These are phyloP conservation scores for Ricordea florida DNA, from an alignment of 92 coral and sea anemone species.

Conservation along the genomic window DNA sequence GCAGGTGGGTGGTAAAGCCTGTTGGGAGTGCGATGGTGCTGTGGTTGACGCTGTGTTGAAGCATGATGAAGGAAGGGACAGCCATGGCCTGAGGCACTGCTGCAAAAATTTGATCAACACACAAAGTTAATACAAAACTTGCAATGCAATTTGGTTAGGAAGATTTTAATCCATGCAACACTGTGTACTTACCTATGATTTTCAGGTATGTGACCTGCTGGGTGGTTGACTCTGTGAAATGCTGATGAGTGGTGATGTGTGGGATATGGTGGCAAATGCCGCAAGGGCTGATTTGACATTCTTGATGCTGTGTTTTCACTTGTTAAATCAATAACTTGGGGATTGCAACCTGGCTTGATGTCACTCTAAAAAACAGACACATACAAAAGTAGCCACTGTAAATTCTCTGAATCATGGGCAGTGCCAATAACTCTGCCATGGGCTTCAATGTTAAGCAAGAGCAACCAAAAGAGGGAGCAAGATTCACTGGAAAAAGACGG, in stretches of 20 bases:
- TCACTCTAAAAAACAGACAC: constrained; percentile 63
- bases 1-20: constrained; percentile 16
- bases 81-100: constrained; percentile 45
- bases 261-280: constrained; percentile 77
- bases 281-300: constrained; percentile 82
- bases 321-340: constrained; percentile 78
- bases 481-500: too few relatives aligned
- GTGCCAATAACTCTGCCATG: too few relatives aligned
- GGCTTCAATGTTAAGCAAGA: too few relatives aligned
- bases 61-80: constrained; percentile 76
- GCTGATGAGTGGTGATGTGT: constrained; percentile 82
- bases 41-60: constrained; percentile 59
- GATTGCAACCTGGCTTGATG: constrained; percentile 61
- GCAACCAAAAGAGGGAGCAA: too few relatives aligned
- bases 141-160: too few relatives aligned
- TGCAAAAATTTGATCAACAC: too few relatives aligned
- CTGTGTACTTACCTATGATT: constrained; percentile 87
- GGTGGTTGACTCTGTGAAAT: constrained; percentile 78
- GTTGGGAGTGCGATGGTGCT: constrained; percentile 53
- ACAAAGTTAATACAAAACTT: too few relatives aligned
- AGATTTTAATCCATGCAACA: too few relatives aligned
- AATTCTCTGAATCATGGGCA: too few relatives aligned
- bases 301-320: constrained; percentile 64
- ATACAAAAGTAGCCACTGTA: too few relatives aligned
- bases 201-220: constrained; percentile 67